A percentile compares a stretch with the other conserved stretches of the same genome.
These are phyloP conservation scores for Macrocentrus cingulum DNA, from an alignment of 1,140 invertebrate species.

Conservation along the genomic window DNA sequence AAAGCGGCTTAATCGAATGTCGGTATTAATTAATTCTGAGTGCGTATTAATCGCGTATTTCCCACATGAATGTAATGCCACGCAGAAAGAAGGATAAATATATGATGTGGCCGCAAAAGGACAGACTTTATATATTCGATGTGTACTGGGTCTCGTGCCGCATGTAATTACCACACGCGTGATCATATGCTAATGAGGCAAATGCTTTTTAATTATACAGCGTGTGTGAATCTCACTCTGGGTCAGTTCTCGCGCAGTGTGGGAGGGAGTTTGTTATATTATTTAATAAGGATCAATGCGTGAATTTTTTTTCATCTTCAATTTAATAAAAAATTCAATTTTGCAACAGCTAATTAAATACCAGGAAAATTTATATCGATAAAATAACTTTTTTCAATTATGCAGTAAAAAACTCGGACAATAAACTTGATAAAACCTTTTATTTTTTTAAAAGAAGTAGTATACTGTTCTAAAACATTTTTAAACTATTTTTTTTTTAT, in stretches of 20 bases:
- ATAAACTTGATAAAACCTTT: too few relatives aligned
- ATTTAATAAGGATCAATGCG: too few relatives aligned
- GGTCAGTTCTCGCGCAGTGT: conserved; percentile 37
- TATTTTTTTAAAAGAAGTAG: too few relatives aligned
- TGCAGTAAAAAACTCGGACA: too few relatives aligned
- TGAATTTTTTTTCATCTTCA: too few relatives aligned
- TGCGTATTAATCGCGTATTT: conserved; percentile 23
- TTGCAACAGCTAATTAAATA: too few relatives aligned
- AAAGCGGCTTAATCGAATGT: conserved; percentile 6
- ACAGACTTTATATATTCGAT: conserved; percentile 22
- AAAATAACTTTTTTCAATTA: too few relatives aligned
- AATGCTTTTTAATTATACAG: conserved; percentile 39
- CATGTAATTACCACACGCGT: conserved; percentile 22
- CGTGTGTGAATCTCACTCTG: conserved; percentile 40
- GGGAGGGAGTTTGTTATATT: too few relatives aligned
- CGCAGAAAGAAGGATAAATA: not conserved
- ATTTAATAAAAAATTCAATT: conserved; percentile 1
- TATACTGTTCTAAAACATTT: too few relatives aligned
- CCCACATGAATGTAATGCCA: conserved; percentile 15
- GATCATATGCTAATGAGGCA: conserved; percentile 51
- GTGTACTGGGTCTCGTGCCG: conserved; percentile 16
- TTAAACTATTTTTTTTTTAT: too few relatives aligned
- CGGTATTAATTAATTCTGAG: conserved; percentile 25
- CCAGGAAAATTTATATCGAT: too few relatives aligned
- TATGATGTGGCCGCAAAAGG: conserved; percentile 12